A percentile compares a stretch with the other conserved stretches of the same genome.
Evolutionary conservation across 1,140 invertebrate genomes (phyloP).

Genomic region (Drosophila baimaii): DNA sequence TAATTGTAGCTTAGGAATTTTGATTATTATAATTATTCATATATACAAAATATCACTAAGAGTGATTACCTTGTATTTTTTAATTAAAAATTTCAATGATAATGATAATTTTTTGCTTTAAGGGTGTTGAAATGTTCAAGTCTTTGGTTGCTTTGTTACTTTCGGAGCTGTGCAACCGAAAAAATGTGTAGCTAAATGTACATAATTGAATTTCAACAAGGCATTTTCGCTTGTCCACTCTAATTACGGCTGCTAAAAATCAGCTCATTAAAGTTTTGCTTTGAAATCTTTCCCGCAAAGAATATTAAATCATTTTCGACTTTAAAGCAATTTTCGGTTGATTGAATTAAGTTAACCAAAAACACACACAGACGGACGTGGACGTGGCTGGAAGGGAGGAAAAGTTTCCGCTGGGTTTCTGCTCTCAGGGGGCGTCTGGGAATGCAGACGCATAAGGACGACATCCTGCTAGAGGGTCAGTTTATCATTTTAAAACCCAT

Average conservation of each 20-base stretch:
- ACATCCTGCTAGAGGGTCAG: constrained; percentile 30
- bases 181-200: constrained; percentile 30
- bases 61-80: no score
- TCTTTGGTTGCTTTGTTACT: background rate
- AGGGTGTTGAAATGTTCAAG: background rate
- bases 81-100: background rate
- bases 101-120: background rate
- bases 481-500: constrained; percentile 47
- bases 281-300: constrained; percentile 34
- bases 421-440: constrained; percentile 33
- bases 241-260: constrained; percentile 48
- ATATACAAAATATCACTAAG: no score
- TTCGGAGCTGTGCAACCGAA: background rate
- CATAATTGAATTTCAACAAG: constrained; percentile 41
- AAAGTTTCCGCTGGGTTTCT: constrained; percentile 52
- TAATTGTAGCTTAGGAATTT: background rate
- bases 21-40: background rate
- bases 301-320: constrained; percentile 48
- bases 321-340: constrained; percentile 36
- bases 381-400: constrained; percentile 33
- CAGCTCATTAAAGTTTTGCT: constrained; percentile 52
- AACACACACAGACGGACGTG: no score
- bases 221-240: constrained; percentile 26
- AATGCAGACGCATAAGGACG: constrained; percentile 53
- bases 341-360: constrained; percentile 54